Conservation (phyloP, 2,113 vertebrate species). For the Etia nguti region DNA sequence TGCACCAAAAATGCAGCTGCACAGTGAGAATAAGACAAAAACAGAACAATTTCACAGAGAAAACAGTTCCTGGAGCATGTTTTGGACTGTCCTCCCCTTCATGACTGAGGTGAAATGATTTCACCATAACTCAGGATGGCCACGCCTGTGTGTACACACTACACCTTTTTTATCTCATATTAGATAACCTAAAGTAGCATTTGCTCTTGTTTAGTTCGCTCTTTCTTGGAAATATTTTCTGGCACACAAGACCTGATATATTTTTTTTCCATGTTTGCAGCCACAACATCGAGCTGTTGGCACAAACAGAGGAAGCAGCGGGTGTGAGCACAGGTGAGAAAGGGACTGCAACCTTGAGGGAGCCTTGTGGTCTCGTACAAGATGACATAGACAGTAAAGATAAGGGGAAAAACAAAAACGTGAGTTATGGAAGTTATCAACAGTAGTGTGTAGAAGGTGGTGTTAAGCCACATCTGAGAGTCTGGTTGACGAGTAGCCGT, state of each 20-base stretch:
- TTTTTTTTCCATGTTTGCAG: background rate
- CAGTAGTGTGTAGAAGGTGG: background rate
- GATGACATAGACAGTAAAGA: background rate
- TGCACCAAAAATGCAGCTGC: background rate
- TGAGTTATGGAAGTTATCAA: background rate
- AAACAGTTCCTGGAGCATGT: background rate
- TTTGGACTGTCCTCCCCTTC: background rate
- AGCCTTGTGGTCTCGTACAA: rapidly evolving
- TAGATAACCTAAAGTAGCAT: background rate
- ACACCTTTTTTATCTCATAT: background rate
- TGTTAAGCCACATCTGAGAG: background rate
- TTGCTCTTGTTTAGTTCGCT: background rate
- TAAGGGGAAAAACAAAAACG: background rate
- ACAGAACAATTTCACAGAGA: background rate
- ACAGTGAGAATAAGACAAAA: background rate
- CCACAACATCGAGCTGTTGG: background rate
- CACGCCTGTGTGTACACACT: background rate
- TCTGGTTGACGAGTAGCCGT: background rate
- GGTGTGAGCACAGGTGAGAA: background rate
- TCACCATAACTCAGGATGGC: background rate
- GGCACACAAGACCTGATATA: background rate
- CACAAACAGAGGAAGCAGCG: background rate
- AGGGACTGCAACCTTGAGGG: background rate
- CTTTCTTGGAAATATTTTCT: background rate
- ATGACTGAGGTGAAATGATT: background rate